phyloP scores from a whole-genome alignment of 1,140 invertebrate species.

The Atta texana region DNA sequence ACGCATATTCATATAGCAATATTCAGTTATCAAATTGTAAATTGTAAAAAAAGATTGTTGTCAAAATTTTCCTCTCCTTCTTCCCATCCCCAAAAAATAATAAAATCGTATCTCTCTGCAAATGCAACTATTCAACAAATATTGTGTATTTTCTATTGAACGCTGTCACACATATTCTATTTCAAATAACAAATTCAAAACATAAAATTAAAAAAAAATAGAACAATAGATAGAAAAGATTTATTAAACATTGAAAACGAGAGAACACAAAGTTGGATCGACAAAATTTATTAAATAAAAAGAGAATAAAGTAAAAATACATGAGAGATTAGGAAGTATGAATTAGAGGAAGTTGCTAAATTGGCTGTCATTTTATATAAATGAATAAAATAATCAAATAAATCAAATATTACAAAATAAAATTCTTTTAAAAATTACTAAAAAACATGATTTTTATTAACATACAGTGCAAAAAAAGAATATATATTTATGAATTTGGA shows the following conservation, averaged over 20 bases:
- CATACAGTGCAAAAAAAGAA: not conserved
- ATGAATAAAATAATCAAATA: not conserved
- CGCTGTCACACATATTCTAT: not conserved
- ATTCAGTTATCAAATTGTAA: conserved; percentile 13
- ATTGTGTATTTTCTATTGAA: conserved; percentile 7
- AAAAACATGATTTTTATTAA: too few species aligned
- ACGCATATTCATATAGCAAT: conserved; percentile 16
- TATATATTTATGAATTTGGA: not conserved
- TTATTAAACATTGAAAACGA: not conserved
- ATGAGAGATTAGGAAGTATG: not conserved
- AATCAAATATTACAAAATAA: not conserved
- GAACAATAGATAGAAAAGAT: not conserved
- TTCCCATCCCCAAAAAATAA: not conserved
- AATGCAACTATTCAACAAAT: not conserved
- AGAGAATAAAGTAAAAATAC: not conserved
- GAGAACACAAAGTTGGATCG: not conserved
- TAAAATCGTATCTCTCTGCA: not conserved
- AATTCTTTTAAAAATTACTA: too few species aligned
- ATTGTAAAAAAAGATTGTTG: conserved; percentile 5
- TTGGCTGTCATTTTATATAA: not conserved
- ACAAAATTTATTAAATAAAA: not conserved
- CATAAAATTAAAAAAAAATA: not conserved
- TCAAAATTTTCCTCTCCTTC: not conserved
- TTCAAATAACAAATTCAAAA: conserved; percentile 17
- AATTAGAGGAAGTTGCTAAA: not conserved